These are phyloP conservation scores for Leptinotarsa undecemlineata DNA, from an alignment of 1,140 invertebrate genomes.

Conservation along the genomic window DNA sequence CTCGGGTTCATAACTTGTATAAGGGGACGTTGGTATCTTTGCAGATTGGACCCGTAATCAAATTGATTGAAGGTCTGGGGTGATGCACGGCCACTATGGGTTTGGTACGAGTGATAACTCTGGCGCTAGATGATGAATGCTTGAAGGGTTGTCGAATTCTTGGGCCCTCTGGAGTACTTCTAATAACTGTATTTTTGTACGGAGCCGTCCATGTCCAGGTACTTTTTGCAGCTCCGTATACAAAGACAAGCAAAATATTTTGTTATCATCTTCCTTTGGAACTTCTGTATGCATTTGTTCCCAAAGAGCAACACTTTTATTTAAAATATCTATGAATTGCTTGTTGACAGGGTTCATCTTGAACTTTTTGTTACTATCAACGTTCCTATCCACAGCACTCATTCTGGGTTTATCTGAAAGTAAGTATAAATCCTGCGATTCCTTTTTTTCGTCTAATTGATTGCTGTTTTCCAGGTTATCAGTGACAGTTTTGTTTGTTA, in stretches of 20 bases:
- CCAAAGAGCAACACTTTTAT: neutral
- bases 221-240: too few relatives aligned
- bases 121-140: too few relatives aligned
- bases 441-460: neutral
- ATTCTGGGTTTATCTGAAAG: neutral
- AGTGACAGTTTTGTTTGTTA: neutral
- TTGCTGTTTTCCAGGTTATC: neutral
- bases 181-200: neutral
- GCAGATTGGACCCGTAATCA: too few relatives aligned
- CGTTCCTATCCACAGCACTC: neutral
- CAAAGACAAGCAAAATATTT: neutral
- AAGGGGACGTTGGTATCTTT: too few relatives aligned
- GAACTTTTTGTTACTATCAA: conserved; percentile 1
- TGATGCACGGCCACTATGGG: too few relatives aligned
- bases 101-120: too few relatives aligned
- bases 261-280: neutral
- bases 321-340: neutral
- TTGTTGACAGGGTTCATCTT: neutral
- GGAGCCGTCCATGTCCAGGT: too few relatives aligned
- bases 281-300: neutral
- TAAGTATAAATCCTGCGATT: neutral
- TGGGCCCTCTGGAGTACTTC: neutral
- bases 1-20: too few relatives aligned
- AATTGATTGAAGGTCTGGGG: too few relatives aligned
- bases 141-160: neutral